A percentile compares a stretch with the other conserved stretches of the same genome.
These are phyloP conservation scores for Phasianus colchicus DNA, from an alignment of 2,113 vertebrate genomes.

Conservation along the genomic window DNA sequence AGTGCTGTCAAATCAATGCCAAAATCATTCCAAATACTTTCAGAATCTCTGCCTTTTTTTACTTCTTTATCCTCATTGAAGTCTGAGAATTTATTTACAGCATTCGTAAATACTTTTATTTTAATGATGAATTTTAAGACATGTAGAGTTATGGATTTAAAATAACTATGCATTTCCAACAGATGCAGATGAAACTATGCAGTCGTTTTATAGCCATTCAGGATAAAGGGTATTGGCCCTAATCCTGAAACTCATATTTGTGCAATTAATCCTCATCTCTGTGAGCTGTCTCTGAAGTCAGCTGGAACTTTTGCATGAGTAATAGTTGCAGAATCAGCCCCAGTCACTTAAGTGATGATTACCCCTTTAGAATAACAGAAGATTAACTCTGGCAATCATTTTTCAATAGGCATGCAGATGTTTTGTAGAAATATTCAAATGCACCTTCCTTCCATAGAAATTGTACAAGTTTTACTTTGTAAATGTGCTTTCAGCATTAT, in stretches of 20 bases:
- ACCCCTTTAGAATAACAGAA: conserved; percentile 10
- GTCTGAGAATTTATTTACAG: neutral
- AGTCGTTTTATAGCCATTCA: neutral
- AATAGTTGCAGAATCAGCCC: neutral
- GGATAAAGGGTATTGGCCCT: conserved; percentile 6
- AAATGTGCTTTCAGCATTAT: neutral
- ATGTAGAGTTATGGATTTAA: conserved; percentile 25
- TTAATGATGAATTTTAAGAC: conserved; percentile 1
- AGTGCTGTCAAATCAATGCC: neutral
- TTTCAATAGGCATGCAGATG: conserved; percentile 16
- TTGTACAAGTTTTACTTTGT: neutral
- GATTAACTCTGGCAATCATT: conserved; percentile 29
- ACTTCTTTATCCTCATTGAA: neutral
- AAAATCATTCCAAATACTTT: neutral
- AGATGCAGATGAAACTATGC: neutral
- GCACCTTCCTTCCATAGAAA: neutral
- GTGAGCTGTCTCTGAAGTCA: conserved; percentile 1
- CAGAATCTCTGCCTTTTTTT: neutral
- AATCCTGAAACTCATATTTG: neutral
- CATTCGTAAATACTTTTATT: neutral
- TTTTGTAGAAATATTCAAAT: neutral
- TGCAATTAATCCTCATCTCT: conserved; percentile 27
- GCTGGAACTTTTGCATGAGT: neutral
- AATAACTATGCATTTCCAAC: conserved; percentile 20
- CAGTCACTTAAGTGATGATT: conserved; percentile 15